Percentiles rank a stretch among this genome's conserved stretches.
Conservation (phyloP, 2,113 vertebrate genomes). For the Bombycilla garrulus region DNA sequence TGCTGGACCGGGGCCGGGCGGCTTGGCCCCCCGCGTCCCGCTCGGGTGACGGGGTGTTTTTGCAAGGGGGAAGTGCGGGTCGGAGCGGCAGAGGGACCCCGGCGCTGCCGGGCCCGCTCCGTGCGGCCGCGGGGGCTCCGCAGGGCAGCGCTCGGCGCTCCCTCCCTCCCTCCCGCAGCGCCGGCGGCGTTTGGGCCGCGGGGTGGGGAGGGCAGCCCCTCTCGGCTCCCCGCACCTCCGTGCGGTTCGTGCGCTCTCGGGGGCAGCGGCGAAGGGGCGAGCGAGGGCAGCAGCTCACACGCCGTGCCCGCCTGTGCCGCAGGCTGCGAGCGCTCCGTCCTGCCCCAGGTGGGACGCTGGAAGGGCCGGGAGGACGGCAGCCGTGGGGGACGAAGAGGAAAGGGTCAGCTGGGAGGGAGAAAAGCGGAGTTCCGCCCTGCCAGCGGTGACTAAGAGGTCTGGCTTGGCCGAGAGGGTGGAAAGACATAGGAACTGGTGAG, state of each 20-base stretch:
- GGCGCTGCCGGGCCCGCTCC: background rate
- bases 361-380: background rate
- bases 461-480: background rate
- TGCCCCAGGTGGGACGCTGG: accelerated
- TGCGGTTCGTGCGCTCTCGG: accelerated
- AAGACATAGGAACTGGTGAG: background rate
- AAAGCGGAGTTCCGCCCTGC: background rate
- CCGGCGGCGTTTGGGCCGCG: background rate
- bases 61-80: background rate
- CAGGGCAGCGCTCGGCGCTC: background rate
- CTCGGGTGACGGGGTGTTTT: background rate
- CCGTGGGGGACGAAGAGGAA: background rate
- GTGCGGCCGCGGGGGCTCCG: background rate
- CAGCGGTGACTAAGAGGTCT: background rate
- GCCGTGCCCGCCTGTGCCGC: background rate
- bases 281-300: accelerated
- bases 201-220: accelerated
- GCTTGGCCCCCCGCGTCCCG: background rate
- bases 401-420: background rate
- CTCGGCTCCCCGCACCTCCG: accelerated
- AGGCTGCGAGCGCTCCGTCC: background rate
- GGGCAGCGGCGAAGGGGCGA: background rate
- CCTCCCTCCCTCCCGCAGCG: background rate
- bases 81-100: background rate
- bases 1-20: background rate